Percentiles rank a stretch among this genome's conserved stretches.
Conservation (phyloP, 2,113 vertebrate genomes). For the Leucoraja erinaceus region DNA sequence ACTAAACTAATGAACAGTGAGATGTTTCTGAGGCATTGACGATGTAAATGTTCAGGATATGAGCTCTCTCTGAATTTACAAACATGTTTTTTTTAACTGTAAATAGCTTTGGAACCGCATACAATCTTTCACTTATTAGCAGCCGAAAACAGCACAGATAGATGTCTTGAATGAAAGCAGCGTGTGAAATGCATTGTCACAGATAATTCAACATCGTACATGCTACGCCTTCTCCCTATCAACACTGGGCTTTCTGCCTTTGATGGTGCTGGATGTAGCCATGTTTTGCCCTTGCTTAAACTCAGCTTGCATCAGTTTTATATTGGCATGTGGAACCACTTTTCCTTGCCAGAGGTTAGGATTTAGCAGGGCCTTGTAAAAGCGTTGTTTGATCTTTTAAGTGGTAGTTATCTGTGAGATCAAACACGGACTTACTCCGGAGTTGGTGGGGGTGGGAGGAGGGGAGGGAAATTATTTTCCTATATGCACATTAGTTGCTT, state of each 20-base stretch:
- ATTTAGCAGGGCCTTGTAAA: constrained; percentile 48
- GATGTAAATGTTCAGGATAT: neutral
- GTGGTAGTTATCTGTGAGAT: constrained; percentile 44
- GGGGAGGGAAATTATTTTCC: constrained; percentile 44
- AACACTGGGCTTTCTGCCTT: constrained; percentile 32
- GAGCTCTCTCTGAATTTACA: neutral
- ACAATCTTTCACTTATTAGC: no score
- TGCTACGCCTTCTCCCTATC: neutral
- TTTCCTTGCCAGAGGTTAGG: constrained; percentile 50
- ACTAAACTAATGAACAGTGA: neutral
- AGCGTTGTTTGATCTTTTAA: constrained; percentile 48
- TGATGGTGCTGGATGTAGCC: constrained; percentile 44
- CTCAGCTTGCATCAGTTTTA: constrained; percentile 43
- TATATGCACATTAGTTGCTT: constrained; percentile 44
- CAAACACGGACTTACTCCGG: constrained; percentile 30
- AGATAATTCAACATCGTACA: neutral
- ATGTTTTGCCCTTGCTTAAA: constrained; percentile 38
- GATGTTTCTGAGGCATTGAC: neutral
- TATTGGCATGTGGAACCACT: constrained; percentile 46
- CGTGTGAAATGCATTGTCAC: neutral
- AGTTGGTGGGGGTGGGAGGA: constrained; percentile 30
- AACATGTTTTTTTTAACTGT: constrained; percentile 1
- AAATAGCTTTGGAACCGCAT: neutral
- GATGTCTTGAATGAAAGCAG: neutral
- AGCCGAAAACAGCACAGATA: neutral